Percentiles rank a stretch among this genome's conserved stretches.
Evolutionary conservation across 1,140 invertebrate genomes (phyloP).

Genomic region (Drosophila nigrodunni): DNA sequence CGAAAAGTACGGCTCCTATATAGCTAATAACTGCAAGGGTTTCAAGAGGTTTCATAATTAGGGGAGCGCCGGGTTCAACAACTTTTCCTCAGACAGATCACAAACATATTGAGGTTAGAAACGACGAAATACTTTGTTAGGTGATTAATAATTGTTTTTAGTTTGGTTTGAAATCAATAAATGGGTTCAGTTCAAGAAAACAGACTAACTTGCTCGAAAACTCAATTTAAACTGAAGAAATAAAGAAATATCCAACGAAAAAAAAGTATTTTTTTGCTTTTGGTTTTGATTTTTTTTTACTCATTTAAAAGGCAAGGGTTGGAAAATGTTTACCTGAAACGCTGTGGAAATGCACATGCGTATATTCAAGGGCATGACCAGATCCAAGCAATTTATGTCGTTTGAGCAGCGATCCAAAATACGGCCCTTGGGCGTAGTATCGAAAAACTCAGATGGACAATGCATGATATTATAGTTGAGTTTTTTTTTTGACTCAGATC

Average conservation of each 20-base stretch:
- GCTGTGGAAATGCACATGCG: constrained; percentile 74
- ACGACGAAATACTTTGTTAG: neutral
- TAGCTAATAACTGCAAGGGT: constrained; percentile 52
- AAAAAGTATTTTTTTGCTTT: no score
- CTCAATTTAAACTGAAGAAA: neutral
- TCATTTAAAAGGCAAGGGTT: neutral
- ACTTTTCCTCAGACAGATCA: neutral
- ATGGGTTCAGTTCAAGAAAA: neutral
- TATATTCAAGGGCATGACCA: constrained; percentile 84
- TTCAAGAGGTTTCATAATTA: neutral
- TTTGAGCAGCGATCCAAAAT: constrained; percentile 91
- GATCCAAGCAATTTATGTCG: constrained; percentile 90
- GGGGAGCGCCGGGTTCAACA: neutral
- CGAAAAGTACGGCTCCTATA: constrained; percentile 48
- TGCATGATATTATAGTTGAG: constrained; percentile 85
- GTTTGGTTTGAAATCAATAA: no score
- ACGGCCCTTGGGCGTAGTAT: constrained; percentile 90
- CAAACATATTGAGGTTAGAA: constrained; percentile 7
- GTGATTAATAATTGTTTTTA: neutral
- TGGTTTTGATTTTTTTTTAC: neutral
- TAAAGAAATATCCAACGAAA: neutral
- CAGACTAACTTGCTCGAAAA: neutral
- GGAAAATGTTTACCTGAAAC: constrained; percentile 68
- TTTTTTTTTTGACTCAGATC: constrained; percentile 45
- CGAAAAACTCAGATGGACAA: constrained; percentile 91